phyloP scores from a whole-genome alignment of 2,797 vertebrate species.

The Orientallactaga sibirica region DNA sequence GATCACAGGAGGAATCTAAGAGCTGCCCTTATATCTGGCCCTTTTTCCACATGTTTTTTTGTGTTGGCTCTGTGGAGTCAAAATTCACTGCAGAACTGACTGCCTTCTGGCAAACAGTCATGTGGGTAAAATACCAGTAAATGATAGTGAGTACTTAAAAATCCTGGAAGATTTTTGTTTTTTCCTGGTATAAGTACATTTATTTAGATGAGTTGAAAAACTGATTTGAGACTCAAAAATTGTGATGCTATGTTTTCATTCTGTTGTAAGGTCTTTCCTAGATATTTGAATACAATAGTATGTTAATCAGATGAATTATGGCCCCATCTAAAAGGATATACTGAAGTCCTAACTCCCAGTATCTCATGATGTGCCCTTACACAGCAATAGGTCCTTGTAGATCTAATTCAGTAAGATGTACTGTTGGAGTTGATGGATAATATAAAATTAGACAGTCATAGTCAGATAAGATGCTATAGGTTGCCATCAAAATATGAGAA shows the following conservation, averaged over 20 bases:
- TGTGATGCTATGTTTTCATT: background rate
- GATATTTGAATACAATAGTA: background rate
- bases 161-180: background rate
- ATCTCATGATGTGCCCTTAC: background rate
- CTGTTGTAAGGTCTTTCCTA: background rate
- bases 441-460: background rate
- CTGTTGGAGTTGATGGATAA: no score
- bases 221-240: background rate
- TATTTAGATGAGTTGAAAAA: background rate
- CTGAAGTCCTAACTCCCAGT: background rate
- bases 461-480: background rate
- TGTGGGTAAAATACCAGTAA: background rate
- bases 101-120: background rate
- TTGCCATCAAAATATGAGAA: background rate
- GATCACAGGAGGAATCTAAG: background rate
- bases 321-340: rapidly evolving
- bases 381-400: background rate
- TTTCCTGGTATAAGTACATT: background rate
- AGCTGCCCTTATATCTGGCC: background rate
- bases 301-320: background rate
- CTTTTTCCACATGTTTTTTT: background rate
- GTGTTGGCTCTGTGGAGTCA: background rate
- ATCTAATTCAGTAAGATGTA: background rate
- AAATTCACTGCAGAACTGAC: background rate
- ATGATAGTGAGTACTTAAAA: background rate